Conservation (phyloP, 2,113 vertebrate species). For the Uria lomvia region DNA sequence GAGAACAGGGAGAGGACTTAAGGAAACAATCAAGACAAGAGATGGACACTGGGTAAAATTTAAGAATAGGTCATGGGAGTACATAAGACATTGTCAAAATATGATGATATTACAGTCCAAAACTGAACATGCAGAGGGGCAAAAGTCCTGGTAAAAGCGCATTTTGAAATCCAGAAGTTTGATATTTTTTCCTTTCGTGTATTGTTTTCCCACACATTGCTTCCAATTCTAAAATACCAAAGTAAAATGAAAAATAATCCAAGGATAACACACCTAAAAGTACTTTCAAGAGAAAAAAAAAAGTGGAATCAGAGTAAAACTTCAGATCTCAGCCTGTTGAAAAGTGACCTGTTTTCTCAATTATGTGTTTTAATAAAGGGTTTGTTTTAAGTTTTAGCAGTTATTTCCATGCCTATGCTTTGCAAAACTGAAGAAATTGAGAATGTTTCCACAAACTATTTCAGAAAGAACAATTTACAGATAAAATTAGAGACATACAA, state of each 20-base stretch:
- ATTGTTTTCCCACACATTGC: constrained; percentile 62
- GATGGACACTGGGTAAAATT: neutral
- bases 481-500: constrained; percentile 60
- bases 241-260: constrained; percentile 64
- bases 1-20: neutral
- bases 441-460: constrained; percentile 59
- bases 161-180: neutral
- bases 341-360: neutral
- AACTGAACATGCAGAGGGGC: fast-evolving
- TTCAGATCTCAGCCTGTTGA: neutral
- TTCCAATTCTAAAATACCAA: constrained; percentile 71
- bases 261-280: constrained; percentile 68
- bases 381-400: constrained; percentile 30
- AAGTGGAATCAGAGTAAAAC: neutral
- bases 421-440: constrained; percentile 31
- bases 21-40: neutral
- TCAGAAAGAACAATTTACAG: constrained; percentile 66
- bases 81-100: neutral
- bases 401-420: constrained; percentile 29
- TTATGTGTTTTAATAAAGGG: constrained; percentile 1
- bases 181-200: constrained; percentile 7
- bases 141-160: neutral
- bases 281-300: neutral
- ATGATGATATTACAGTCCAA: neutral
- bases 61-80: neutral